phyloP scores from a whole-genome alignment of 2,888 invertebrate genomes.

The Odontomyia ornata region DNA sequence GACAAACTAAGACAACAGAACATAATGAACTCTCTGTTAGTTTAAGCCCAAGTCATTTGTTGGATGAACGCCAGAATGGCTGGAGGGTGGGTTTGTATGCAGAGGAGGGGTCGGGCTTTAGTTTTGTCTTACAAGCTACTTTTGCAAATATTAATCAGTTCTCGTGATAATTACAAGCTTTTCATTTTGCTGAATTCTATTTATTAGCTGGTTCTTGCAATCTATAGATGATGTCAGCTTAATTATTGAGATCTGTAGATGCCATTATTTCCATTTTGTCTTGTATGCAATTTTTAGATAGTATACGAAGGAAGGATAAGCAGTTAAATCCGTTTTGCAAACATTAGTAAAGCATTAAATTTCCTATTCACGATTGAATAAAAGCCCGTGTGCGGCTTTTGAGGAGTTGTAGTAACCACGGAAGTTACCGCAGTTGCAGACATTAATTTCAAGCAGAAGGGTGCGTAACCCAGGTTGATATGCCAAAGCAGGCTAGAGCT shows the following conservation, averaged over 20 bases:
- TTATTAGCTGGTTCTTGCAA: constrained; percentile 10
- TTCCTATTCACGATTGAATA: too few relatives aligned
- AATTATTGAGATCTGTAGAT: constrained; percentile 1
- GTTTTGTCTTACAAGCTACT: constrained; percentile 17
- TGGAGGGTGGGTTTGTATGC: background rate
- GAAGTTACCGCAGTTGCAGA: too few relatives aligned
- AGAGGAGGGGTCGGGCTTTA: background rate
- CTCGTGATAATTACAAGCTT: constrained; percentile 28
- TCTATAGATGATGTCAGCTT: background rate
- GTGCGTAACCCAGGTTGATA: too few relatives aligned
- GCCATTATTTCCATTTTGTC: too few relatives aligned
- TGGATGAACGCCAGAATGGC: background rate
- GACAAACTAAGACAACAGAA: constrained; percentile 45
- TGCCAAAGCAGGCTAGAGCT: too few relatives aligned
- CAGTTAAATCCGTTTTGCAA: too few relatives aligned
- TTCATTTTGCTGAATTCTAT: constrained; percentile 13
- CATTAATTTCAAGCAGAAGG: too few relatives aligned
- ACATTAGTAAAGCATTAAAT: too few relatives aligned
- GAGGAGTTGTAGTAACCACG: too few relatives aligned
- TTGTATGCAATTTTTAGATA: too few relatives aligned
- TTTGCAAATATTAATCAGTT: constrained; percentile 38
- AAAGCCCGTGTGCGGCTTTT: too few relatives aligned
- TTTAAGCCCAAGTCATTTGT: constrained; percentile 37
- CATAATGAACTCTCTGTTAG: constrained; percentile 43
- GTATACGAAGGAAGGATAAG: too few relatives aligned